Evolutionary conservation across 2,888 invertebrate species (phyloP).

Genomic region (Chydorus sphaericus): DNA sequence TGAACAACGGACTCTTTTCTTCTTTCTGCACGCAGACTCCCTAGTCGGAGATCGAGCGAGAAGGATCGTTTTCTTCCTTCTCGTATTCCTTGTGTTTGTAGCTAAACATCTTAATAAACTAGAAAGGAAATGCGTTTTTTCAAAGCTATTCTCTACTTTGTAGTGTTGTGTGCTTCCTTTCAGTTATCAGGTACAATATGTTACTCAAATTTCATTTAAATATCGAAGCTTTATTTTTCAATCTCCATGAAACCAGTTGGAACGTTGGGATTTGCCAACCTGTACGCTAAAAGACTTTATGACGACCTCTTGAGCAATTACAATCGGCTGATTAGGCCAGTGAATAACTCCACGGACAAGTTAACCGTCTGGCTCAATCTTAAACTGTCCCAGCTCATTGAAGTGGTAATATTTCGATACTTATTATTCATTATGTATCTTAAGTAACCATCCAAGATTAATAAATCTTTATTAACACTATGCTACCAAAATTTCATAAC

Average conservation of each 20-base stretch:
- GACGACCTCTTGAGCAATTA: constrained; percentile 90
- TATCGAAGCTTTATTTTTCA: not conserved
- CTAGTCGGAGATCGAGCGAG: too few species aligned
- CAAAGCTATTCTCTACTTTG: not conserved
- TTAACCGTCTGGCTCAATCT: constrained; percentile 91
- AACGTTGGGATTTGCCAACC: constrained; percentile 39
- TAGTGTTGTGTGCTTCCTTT: not conserved
- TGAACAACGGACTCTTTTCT: too few species aligned
- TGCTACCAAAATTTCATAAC: too few species aligned
- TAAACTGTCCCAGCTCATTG: constrained; percentile 90
- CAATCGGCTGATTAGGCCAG: constrained; percentile 90
- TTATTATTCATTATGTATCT: constrained; percentile 44
- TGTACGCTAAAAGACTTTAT: constrained; percentile 89
- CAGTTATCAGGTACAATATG: not conserved
- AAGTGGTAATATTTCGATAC: constrained; percentile 73
- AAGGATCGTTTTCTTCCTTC: too few species aligned
- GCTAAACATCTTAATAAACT: too few species aligned
- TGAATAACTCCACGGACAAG: constrained; percentile 88
- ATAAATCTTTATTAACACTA: too few species aligned
- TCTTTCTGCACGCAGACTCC: too few species aligned
- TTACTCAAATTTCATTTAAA: not conserved
- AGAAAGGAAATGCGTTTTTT: not conserved
- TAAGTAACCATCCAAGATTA: too few species aligned
- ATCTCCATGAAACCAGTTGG: not conserved
- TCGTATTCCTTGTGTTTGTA: too few species aligned